These are phyloP conservation scores for Drosophila lowei DNA, from an alignment of 1,140 invertebrate genomes.

Conservation along the genomic window DNA sequence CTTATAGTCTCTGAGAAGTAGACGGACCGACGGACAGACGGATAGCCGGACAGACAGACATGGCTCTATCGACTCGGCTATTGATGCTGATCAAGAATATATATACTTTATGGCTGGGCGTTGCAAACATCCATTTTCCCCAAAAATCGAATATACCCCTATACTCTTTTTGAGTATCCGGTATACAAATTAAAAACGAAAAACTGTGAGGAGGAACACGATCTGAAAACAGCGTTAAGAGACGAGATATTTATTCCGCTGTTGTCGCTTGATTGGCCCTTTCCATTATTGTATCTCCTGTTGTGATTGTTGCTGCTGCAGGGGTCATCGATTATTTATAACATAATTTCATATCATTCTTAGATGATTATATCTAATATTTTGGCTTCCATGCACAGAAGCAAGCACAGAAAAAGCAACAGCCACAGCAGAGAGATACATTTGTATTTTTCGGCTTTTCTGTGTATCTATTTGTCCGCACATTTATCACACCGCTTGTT, in stretches of 20 bases:
- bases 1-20: no score
- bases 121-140: no score
- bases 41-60: no score
- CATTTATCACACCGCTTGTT: no score
- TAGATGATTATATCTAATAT: conserved; percentile 78
- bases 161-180: no score
- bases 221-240: conserved; percentile 60
- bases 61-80: no score
- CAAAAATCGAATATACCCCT: no score
- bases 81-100: no score
- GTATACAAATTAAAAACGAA: conserved; percentile 11
- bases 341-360: conserved; percentile 80
- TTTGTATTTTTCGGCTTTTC: conserved; percentile 43
- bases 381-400: conserved; percentile 12
- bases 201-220: conserved; percentile 10
- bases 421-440: conserved; percentile 29
- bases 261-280: conserved; percentile 52
- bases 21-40: no score
- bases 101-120: no score
- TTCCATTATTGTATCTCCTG: conserved; percentile 34
- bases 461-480: background rate
- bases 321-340: conserved; percentile 71
- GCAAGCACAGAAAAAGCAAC: no score
- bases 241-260: conserved; percentile 51
- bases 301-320: conserved; percentile 11